Conservation (phyloP, 1,140 invertebrate species). For the Neelides sp. region DNA sequence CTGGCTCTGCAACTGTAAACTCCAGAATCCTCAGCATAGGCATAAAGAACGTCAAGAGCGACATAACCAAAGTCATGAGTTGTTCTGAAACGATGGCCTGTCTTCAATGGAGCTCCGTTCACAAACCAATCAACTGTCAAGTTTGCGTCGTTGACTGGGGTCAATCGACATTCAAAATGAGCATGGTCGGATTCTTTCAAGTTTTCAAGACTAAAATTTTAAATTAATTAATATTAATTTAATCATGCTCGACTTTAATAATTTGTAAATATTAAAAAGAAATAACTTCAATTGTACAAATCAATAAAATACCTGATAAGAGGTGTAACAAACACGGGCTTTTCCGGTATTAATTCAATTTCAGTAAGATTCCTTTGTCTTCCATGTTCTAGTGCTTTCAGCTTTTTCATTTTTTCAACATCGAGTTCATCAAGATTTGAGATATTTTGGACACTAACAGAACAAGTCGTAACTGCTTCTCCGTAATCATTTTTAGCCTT, state of each 20-base stretch:
- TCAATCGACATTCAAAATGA: slow-evolving; percentile 87
- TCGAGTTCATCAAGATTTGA: slow-evolving; percentile 17
- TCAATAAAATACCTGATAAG: neutral
- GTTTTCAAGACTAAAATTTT: slow-evolving; percentile 51
- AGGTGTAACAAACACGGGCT: neutral
- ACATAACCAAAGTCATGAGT: slow-evolving; percentile 91
- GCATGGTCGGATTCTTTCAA: slow-evolving; percentile 80
- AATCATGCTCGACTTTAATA: neutral
- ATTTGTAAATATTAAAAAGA: neutral
- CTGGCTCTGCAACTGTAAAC: slow-evolving; percentile 90
- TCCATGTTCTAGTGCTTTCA: no score
- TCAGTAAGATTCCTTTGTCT: no score
- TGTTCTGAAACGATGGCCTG: slow-evolving; percentile 76
- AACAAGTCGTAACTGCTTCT: slow-evolving; percentile 65
- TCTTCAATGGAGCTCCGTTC: slow-evolving; percentile 54
- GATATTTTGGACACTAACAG: slow-evolving; percentile 66
- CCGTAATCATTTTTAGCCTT: slow-evolving; percentile 38
- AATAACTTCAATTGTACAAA: neutral
- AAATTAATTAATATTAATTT: neutral
- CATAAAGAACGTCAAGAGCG: slow-evolving; percentile 81
- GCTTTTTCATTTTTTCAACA: no score
- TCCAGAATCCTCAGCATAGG: slow-evolving; percentile 83
- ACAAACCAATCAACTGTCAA: slow-evolving; percentile 92
- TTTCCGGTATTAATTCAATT: neutral
- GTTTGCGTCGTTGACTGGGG: slow-evolving; percentile 89